A percentile compares a stretch with the other conserved stretches of the same genome.
These are phyloP conservation scores for Lithodes maja DNA, from an alignment of 2,888 invertebrate genomes.

Conservation along the genomic window DNA sequence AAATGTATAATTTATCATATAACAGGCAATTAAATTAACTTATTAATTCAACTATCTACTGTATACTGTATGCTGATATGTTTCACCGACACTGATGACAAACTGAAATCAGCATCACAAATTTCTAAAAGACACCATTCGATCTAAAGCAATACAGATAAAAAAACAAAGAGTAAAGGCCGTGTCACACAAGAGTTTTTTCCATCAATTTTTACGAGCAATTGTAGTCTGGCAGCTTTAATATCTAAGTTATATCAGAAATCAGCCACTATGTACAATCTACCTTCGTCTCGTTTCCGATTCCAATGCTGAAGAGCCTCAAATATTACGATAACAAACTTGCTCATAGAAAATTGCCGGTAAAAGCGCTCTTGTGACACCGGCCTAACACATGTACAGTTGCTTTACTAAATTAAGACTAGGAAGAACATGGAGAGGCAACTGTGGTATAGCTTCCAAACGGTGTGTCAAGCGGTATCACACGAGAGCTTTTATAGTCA, in stretches of 20 bases:
- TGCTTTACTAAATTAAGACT: slow-evolving; percentile 26
- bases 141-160: background rate
- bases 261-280: too few relatives aligned
- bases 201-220: too few relatives aligned
- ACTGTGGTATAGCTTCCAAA: slow-evolving; percentile 9
- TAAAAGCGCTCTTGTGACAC: too few relatives aligned
- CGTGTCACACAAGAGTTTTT: too few relatives aligned
- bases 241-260: too few relatives aligned
- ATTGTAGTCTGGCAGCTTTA: too few relatives aligned
- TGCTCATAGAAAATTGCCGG: too few relatives aligned
- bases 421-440: slow-evolving; percentile 32
- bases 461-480: background rate
- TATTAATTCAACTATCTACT: background rate
- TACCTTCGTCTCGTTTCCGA: too few relatives aligned
- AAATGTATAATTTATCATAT: too few relatives aligned
- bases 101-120: background rate
- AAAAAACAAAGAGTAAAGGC: background rate
- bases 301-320: too few relatives aligned
- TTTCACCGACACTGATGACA: background rate
- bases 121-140: slow-evolving; percentile 1
- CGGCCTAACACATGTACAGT: background rate
- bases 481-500: too few relatives aligned
- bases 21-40: background rate
- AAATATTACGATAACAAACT: too few relatives aligned
- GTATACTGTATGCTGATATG: slow-evolving; percentile 3